phyloP scores from a whole-genome alignment of 2,113 vertebrate species.

The Odontesthes bonariensis region DNA sequence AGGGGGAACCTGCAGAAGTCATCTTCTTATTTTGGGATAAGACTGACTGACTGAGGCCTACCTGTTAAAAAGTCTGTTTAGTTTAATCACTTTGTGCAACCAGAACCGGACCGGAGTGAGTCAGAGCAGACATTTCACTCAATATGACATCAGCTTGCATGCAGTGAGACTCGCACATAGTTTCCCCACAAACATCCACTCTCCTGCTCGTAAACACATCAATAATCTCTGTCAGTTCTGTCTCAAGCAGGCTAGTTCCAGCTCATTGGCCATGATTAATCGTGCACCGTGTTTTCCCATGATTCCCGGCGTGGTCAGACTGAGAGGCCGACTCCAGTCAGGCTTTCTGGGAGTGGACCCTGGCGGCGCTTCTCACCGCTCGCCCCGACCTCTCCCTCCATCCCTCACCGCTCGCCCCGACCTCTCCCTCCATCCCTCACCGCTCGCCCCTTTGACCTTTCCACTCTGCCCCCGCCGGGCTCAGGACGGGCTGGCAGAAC shows the following conservation, averaged over 20 bases:
- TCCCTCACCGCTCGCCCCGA: constrained; percentile 47
- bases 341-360: constrained; percentile 68
- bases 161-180: constrained; percentile 36
- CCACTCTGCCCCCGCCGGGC: constrained; percentile 47
- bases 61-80: neutral
- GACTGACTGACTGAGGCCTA: no score
- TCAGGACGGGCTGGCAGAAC: constrained; percentile 37
- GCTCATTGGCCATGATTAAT: constrained; percentile 85
- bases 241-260: constrained; percentile 66
- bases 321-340: constrained; percentile 69
- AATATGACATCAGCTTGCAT: constrained; percentile 37
- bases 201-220: constrained; percentile 50
- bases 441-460: constrained; percentile 60
- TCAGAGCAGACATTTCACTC: constrained; percentile 3
- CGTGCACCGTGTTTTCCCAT: constrained; percentile 70
- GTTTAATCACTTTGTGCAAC: constrained; percentile 12
- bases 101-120: constrained; percentile 4
- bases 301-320: constrained; percentile 76
- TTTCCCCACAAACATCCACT: constrained; percentile 12
- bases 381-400: constrained; percentile 61
- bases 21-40: no score
- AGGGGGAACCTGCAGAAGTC: no score
- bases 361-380: constrained; percentile 57
- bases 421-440: constrained; percentile 52
- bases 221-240: constrained; percentile 58